A percentile compares a stretch with the other conserved stretches of the same genome.
Evolutionary conservation across 2,888 invertebrate genomes (phyloP).

Genomic region (Chloromyia formosa): DNA sequence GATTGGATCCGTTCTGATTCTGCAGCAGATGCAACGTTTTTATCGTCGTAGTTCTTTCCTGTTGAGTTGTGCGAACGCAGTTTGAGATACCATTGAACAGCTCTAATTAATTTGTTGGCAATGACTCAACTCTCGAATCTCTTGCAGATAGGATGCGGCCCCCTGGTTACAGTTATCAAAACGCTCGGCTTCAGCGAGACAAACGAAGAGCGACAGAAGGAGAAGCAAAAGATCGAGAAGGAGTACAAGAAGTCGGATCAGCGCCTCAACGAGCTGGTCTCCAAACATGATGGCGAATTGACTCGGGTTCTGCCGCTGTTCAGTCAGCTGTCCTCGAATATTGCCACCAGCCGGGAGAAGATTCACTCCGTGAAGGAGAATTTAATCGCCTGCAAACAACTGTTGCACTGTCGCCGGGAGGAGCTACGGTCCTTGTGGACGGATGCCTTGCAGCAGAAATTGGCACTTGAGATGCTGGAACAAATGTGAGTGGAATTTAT

Average conservation of each 20-base stretch:
- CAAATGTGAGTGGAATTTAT: conserved; percentile 74
- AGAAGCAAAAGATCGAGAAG: conserved; percentile 91
- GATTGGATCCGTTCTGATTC: background rate
- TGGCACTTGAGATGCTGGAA: conserved; percentile 86
- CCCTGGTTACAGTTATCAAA: conserved; percentile 94
- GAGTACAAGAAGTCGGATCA: conserved; percentile 93
- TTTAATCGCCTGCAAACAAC: conserved; percentile 81
- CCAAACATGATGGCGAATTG: conserved; percentile 86
- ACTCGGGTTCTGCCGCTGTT: conserved; percentile 76
- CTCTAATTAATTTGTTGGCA: background rate
- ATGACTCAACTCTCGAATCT: conserved; percentile 28
- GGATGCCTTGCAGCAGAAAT: conserved; percentile 95
- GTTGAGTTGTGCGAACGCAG: background rate
- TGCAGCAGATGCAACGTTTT: background rate
- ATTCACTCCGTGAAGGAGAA: conserved; percentile 83
- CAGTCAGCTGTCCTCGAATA: conserved; percentile 77
- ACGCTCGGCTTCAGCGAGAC: conserved; percentile 94
- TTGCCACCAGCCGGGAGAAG: conserved; percentile 79
- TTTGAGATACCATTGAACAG: background rate
- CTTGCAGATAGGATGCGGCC: conserved; percentile 73
- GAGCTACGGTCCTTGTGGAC: conserved; percentile 94
- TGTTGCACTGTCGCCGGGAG: conserved; percentile 89
- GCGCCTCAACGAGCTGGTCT: conserved; percentile 86
- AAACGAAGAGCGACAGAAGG: conserved; percentile 90
- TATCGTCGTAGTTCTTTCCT: background rate